Evolutionary conservation across 2,797 vertebrate species (phyloP).

Genomic region (Parotocinclus haroldoi): DNA sequence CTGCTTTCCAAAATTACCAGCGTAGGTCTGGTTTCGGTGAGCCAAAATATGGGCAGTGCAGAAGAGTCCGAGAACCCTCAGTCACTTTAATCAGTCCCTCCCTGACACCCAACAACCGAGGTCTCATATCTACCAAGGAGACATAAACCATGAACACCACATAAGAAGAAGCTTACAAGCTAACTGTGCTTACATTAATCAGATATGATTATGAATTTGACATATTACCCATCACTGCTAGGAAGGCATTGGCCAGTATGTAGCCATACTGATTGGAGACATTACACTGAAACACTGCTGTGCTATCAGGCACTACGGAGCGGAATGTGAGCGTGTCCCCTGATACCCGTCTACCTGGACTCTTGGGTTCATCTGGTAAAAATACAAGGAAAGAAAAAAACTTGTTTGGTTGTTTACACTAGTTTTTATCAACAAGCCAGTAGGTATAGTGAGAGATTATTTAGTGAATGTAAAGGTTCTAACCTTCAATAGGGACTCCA

Average conservation of each 20-base stretch:
- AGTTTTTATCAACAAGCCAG: not conserved
- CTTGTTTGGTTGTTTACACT: too few relatives aligned
- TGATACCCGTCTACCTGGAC: conserved; percentile 83
- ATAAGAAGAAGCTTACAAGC: not conserved
- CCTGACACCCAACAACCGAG: conserved; percentile 79
- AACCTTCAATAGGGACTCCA: conserved; percentile 86
- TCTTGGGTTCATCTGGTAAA: conserved; percentile 71
- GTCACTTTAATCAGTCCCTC: conserved; percentile 83
- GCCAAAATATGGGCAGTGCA: conserved; percentile 91
- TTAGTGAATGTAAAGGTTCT: conserved; percentile 41
- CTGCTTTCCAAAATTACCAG: conserved; percentile 77
- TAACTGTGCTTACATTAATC: not conserved
- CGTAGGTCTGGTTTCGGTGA: conserved; percentile 89
- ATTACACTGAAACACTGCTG: conserved; percentile 95
- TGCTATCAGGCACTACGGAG: conserved; percentile 82
- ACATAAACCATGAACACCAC: not conserved
- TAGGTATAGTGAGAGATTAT: conserved; percentile 16
- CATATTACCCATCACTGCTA: conserved; percentile 85
- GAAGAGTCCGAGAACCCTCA: conserved; percentile 77
- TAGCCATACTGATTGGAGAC: conserved; percentile 93
- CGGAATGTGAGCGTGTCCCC: conserved; percentile 85
- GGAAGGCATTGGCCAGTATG: conserved; percentile 90
- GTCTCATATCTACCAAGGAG: conserved; percentile 76
- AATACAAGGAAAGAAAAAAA: conserved; percentile 12
- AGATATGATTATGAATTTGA: not conserved